Percentiles rank a stretch among this genome's conserved stretches.
phyloP scores from a whole-genome alignment of 2,888 invertebrate genomes.

The Andrena hattorfiana region DNA sequence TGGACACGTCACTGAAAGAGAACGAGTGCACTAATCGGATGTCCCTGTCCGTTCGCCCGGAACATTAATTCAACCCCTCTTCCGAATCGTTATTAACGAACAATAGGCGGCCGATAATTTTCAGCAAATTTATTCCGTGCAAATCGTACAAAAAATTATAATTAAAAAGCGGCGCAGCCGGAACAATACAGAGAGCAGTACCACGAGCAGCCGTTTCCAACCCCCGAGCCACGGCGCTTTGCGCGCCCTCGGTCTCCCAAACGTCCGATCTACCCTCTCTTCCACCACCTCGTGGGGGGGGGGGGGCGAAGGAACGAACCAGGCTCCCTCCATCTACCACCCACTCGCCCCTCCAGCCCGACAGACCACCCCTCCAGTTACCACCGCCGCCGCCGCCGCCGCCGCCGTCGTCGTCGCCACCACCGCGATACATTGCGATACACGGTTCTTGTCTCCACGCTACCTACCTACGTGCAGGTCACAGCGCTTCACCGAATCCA shows the following conservation, averaged over 20 bases:
- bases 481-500: slow-evolving; percentile 77
- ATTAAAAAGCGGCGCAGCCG: slow-evolving; percentile 39
- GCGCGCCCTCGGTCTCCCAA: slow-evolving; percentile 77
- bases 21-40: neutral
- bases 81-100: slow-evolving; percentile 11
- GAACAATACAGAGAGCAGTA: slow-evolving; percentile 45
- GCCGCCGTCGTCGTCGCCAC: slow-evolving; percentile 67
- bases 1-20: neutral
- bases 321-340: slow-evolving; percentile 75
- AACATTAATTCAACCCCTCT: slow-evolving; percentile 2
- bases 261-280: slow-evolving; percentile 74
- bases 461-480: slow-evolving; percentile 79
- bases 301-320: slow-evolving; percentile 74
- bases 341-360: slow-evolving; percentile 72
- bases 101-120: slow-evolving; percentile 32
- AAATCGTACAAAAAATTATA: slow-evolving; percentile 26
- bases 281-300: slow-evolving; percentile 64
- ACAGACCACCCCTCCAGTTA: slow-evolving; percentile 75
- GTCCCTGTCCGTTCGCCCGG: neutral
- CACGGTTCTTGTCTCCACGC: slow-evolving; percentile 82
- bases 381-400: slow-evolving; percentile 47
- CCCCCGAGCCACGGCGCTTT: slow-evolving; percentile 66
- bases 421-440: slow-evolving; percentile 84
- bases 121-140: slow-evolving; percentile 14
- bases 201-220: slow-evolving; percentile 50